Evolutionary conservation across 2,113 vertebrate genomes (phyloP).

Genomic region (Dicerorhinus sumatrensis): DNA sequence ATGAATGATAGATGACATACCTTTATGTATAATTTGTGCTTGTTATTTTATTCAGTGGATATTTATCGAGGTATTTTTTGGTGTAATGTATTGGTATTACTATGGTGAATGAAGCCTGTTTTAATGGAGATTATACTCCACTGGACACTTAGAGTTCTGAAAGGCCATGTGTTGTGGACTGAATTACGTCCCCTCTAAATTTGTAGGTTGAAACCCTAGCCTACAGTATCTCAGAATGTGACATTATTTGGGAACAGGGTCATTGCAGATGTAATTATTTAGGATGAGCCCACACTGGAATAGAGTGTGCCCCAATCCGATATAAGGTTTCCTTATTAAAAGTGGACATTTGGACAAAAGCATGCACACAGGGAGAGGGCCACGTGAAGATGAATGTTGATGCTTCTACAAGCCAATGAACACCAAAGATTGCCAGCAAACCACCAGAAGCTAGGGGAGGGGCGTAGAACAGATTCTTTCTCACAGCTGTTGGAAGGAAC

Average conservation of each 20-base stretch:
- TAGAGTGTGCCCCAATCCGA: accelerated
- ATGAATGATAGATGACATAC: background rate
- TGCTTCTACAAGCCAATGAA: background rate
- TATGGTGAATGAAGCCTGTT: background rate
- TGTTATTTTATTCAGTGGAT: background rate
- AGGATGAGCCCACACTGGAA: background rate
- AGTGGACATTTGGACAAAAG: background rate
- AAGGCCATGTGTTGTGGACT: background rate
- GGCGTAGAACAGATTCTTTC: no score
- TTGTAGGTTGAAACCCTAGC: background rate
- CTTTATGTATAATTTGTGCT: background rate
- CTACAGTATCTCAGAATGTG: background rate
- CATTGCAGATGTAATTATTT: background rate
- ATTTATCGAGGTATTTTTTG: background rate
- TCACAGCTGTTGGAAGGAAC: no score
- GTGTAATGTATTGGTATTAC: no score
- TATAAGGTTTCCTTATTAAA: background rate
- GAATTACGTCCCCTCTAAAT: no score
- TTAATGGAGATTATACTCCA: background rate
- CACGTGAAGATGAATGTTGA: background rate
- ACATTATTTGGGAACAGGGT: background rate
- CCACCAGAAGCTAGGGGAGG: no score
- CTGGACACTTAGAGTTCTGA: background rate
- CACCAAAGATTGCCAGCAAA: no score
- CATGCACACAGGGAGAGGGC: accelerated